Evolutionary conservation across 2,888 invertebrate species (phyloP).

Genomic region (Drosophila monieri): DNA sequence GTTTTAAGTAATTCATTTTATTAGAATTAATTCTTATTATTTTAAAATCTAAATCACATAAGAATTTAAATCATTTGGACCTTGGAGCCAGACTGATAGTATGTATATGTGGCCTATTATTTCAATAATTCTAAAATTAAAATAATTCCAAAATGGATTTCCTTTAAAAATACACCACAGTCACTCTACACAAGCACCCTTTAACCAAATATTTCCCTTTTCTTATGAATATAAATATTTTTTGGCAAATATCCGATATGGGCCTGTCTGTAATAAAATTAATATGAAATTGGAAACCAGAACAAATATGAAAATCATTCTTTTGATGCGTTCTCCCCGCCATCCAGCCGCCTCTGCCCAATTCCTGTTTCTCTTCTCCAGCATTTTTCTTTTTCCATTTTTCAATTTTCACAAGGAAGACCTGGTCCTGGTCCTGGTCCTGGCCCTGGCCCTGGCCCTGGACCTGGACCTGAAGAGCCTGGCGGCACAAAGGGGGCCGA

Average conservation of each 20-base stretch:
- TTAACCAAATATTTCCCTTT: neutral
- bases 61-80: no score
- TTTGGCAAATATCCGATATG: slow-evolving; percentile 12
- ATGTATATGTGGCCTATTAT: no score
- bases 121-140: no score
- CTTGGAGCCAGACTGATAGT: no score
- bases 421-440: slow-evolving; percentile 5
- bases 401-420: slow-evolving; percentile 40
- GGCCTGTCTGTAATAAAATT: slow-evolving; percentile 16
- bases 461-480: neutral
- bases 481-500: neutral
- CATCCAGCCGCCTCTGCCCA: neutral
- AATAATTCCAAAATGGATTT: no score
- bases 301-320: slow-evolving; percentile 36
- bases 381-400: slow-evolving; percentile 20
- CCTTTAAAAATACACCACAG: no score
- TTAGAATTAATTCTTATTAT: no score
- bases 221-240: neutral
- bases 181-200: neutral
- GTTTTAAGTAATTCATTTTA: no score
- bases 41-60: no score
- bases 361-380: neutral
- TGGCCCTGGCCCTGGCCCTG: neutral
- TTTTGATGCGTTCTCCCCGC: slow-evolving; percentile 23
- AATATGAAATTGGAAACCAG: slow-evolving; percentile 36